These are phyloP conservation scores for Mythimna vitellina DNA, from an alignment of 2,888 invertebrate genomes.

Conservation along the genomic window DNA sequence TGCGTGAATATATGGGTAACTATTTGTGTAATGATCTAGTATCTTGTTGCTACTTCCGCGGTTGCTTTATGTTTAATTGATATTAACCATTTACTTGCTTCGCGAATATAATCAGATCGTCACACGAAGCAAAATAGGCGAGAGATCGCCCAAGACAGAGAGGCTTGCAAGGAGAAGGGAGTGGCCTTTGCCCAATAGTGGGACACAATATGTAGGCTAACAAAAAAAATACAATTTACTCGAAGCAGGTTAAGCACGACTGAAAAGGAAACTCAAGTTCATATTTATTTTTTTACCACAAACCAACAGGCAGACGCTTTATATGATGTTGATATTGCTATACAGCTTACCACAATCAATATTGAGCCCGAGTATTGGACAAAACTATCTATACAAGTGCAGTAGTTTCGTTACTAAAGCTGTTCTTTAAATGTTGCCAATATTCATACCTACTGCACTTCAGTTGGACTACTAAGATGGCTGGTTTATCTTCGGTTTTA, in stretches of 20 bases:
- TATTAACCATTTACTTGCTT: conserved; percentile 9
- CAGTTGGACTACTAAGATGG: background rate
- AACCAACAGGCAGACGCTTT: background rate
- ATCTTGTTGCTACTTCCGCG: conserved; percentile 28
- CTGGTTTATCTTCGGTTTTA: background rate
- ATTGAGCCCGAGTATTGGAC: background rate
- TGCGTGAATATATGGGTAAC: conserved; percentile 48
- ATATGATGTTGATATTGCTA: background rate
- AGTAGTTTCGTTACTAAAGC: background rate
- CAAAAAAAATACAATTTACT: background rate
- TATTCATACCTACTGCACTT: background rate
- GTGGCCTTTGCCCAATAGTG: too few relatives aligned
- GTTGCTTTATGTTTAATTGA: conserved; percentile 27
- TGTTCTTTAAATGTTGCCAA: background rate
- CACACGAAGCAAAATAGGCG: too few relatives aligned
- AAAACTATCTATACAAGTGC: background rate
- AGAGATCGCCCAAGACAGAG: too few relatives aligned
- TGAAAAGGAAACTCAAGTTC: background rate
- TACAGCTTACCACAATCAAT: background rate
- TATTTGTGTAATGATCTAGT: conserved; percentile 39
- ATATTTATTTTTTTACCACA: background rate
- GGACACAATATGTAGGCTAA: too few relatives aligned
- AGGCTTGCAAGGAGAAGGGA: too few relatives aligned
- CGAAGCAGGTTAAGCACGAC: background rate
- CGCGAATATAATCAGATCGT: too few relatives aligned